Evolutionary conservation across 2,888 invertebrate species (phyloP).

Genomic region (Crocallis elinguaria): DNA sequence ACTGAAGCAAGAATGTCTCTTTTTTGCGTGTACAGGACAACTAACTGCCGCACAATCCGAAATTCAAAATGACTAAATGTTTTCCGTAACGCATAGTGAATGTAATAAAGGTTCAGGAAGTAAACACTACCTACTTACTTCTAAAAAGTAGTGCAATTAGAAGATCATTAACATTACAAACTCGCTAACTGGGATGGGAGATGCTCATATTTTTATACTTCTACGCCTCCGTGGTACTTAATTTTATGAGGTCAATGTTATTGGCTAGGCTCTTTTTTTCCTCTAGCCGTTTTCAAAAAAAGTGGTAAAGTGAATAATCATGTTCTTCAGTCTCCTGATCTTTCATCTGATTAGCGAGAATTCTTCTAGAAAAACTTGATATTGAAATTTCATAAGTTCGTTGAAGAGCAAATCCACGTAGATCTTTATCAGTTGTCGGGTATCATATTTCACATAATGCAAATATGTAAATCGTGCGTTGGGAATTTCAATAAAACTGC

Average conservation of each 20-base stretch:
- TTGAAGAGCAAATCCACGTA: neutral
- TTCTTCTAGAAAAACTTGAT: neutral
- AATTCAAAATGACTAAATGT: too few species aligned
- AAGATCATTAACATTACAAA: neutral
- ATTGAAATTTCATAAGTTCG: neutral
- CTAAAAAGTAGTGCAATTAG: slow-evolving; percentile 4
- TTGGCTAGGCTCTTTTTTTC: too few species aligned
- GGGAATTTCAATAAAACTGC: slow-evolving; percentile 2
- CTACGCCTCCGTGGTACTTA: too few species aligned
- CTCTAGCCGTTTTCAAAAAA: too few species aligned
- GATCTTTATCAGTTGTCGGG: slow-evolving; percentile 8
- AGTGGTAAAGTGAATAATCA: neutral
- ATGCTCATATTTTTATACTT: too few species aligned
- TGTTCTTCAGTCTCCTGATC: neutral
- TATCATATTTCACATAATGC: slow-evolving; percentile 9
- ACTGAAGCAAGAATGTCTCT: too few species aligned
- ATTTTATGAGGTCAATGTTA: too few species aligned
- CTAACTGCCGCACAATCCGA: too few species aligned
- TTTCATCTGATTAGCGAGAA: neutral
- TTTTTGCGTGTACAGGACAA: too few species aligned
- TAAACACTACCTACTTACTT: neutral
- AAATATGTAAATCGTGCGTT: slow-evolving; percentile 1
- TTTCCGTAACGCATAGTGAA: neutral
- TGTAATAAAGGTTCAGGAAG: neutral
- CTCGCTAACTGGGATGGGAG: neutral